These are phyloP conservation scores for Sebastolobus alascanus DNA, from an alignment of 2,797 vertebrate genomes.

Conservation along the genomic window DNA sequence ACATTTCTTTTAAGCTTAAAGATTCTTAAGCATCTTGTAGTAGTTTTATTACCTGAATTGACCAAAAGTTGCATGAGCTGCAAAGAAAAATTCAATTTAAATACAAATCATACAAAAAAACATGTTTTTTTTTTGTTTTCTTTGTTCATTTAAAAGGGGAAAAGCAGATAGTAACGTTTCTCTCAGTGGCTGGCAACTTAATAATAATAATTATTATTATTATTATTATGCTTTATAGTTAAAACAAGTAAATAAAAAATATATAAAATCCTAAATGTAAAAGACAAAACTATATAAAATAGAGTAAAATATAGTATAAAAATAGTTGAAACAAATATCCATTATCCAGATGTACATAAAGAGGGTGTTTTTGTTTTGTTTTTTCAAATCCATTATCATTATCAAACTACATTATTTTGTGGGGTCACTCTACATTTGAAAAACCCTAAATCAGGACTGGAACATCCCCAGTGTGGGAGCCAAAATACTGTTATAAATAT, in stretches of 20 bases:
- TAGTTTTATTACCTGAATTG: background rate
- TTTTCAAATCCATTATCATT: background rate
- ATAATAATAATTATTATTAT: background rate
- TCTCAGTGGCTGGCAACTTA: background rate
- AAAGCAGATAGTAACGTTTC: background rate
- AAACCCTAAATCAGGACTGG: background rate
- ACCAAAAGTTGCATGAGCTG: background rate
- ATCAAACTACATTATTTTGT: background rate
- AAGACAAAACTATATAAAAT: background rate
- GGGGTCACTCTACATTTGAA: background rate
- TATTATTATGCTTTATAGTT: background rate
- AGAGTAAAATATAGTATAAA: background rate
- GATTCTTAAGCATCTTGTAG: background rate
- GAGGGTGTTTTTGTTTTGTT: background rate
- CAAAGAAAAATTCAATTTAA: background rate
- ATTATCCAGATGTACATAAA: background rate
- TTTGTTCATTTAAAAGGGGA: no score
- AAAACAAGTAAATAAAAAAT: background rate
- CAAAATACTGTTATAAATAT: background rate
- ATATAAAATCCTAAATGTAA: background rate
- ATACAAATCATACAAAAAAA: background rate
- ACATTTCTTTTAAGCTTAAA: background rate
- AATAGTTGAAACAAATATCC: background rate
- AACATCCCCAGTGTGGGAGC: background rate
- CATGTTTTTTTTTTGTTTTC: background rate